Conservation (phyloP, 2,113 vertebrate genomes). For the Zosterops borbonicus region DNA sequence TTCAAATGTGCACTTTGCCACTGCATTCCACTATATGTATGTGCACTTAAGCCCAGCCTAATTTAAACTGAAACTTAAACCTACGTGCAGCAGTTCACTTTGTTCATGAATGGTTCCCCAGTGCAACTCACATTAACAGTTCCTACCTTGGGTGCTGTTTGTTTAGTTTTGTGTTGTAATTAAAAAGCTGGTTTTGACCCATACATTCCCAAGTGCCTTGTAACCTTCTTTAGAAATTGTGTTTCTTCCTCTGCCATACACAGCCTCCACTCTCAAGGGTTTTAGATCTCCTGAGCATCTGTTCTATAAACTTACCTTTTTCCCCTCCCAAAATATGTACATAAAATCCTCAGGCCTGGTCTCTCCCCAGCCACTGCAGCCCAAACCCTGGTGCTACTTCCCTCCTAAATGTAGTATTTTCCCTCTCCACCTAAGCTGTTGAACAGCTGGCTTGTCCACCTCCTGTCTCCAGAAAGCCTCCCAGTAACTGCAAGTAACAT, state of each 20-base stretch:
- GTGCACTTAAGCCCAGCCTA: not conserved
- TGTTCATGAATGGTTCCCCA: not conserved
- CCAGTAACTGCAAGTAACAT: not conserved
- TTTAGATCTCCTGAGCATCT: not conserved
- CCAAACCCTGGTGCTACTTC: not conserved
- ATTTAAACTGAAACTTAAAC: not conserved
- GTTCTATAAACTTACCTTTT: not conserved
- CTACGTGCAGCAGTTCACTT: not conserved
- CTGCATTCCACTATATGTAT: not conserved
- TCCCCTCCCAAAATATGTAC: not conserved
- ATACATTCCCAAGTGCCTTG: not conserved
- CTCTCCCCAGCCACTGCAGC: not conserved
- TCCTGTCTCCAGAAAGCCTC: not conserved
- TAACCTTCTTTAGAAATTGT: not conserved
- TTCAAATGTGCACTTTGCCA: not conserved
- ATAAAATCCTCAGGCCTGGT: not conserved
- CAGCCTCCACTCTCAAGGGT: not conserved
- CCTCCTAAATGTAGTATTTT: not conserved
- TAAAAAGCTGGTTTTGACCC: not conserved
- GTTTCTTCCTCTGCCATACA: not conserved
- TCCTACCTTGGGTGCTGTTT: not conserved
- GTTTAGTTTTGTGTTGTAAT: not conserved
- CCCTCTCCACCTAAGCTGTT: not conserved
- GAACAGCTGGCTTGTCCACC: not conserved
- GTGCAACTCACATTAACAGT: not conserved